These are phyloP conservation scores for Contarinia nasturtii DNA, from an alignment of 1,140 invertebrate genomes.

Conservation along the genomic window DNA sequence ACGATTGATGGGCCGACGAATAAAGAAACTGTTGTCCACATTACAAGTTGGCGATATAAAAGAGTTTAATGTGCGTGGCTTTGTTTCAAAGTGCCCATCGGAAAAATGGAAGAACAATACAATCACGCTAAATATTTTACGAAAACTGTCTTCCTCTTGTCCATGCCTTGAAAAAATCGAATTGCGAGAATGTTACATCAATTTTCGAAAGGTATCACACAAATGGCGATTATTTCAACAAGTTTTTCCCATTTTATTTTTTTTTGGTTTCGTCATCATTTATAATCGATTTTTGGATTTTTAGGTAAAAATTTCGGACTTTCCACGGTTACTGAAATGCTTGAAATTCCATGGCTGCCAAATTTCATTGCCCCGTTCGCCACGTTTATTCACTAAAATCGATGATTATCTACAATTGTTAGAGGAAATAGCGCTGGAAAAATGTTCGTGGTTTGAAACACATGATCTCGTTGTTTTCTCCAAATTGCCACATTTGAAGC, in stretches of 20 bases:
- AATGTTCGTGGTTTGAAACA: slow-evolving; percentile 48
- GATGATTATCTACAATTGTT: slow-evolving; percentile 31
- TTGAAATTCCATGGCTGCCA: slow-evolving; percentile 34
- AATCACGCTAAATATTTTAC: slow-evolving; percentile 16
- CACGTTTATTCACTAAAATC: slow-evolving; percentile 32
- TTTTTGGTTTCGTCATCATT: slow-evolving; percentile 4
- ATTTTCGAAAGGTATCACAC: slow-evolving; percentile 26
- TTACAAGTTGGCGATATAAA: slow-evolving; percentile 26
- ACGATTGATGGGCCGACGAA: slow-evolving; percentile 19
- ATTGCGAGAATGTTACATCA: slow-evolving; percentile 28
- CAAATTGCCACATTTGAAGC: slow-evolving; percentile 37
- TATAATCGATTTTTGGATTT: no score
- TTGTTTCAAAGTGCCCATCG: not conserved
- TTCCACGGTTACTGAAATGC: slow-evolving; percentile 31
- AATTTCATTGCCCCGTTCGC: slow-evolving; percentile 24
- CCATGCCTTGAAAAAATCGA: slow-evolving; percentile 25
- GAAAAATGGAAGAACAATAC: slow-evolving; percentile 7
- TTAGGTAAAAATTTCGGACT: slow-evolving; percentile 30
- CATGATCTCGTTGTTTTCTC: slow-evolving; percentile 47
- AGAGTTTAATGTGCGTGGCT: slow-evolving; percentile 24
- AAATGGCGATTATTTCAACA: not conserved
- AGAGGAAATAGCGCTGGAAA: slow-evolving; percentile 39
- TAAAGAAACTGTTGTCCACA: slow-evolving; percentile 23
- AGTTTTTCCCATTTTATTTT: slow-evolving; percentile 2
- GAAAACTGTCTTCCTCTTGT: slow-evolving; percentile 13